phyloP scores from a whole-genome alignment of 1,140 invertebrate species.

The Drosophila pruinosa region DNA sequence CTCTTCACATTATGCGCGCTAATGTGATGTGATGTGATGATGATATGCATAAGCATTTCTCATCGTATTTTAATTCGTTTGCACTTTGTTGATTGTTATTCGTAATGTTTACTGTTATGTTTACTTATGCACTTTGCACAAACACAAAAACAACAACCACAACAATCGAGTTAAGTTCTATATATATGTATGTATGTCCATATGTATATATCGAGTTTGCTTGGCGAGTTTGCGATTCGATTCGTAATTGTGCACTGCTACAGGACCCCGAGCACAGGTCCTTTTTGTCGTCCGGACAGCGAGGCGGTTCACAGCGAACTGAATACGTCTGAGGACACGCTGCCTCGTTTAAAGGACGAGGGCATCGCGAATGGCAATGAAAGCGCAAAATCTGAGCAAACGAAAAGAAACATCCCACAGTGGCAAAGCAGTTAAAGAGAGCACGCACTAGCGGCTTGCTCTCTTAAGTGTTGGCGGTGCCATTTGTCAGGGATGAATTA shows the following conservation, averaged over 20 bases:
- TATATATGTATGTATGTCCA: background rate
- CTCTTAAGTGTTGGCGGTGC: conserved; percentile 11
- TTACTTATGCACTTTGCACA: background rate
- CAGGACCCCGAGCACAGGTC: background rate
- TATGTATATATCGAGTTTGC: background rate
- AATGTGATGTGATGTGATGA: background rate
- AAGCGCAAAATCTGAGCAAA: conserved; percentile 42
- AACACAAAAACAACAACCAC: conserved; percentile 2
- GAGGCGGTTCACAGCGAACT: conserved; percentile 77
- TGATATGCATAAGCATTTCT: background rate
- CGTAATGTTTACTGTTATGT: conserved; percentile 1
- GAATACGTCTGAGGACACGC: conserved; percentile 33
- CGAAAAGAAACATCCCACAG: conserved; percentile 51
- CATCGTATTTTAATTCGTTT: background rate
- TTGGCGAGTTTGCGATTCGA: background rate
- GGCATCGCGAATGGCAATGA: conserved; percentile 28
- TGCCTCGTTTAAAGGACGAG: conserved; percentile 63
- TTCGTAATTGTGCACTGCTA: conserved; percentile 17
- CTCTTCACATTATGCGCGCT: background rate
- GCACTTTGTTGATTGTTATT: conserved; percentile 2
- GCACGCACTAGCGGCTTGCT: background rate
- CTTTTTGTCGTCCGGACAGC: conserved; percentile 63
- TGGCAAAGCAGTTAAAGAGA: conserved; percentile 53
- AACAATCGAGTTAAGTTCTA: background rate
- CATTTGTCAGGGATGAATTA: conserved; percentile 13